Base-by-base conservation (phyloP, 2,888 invertebrate genomes). In the Amorpha juglandis region DNA sequence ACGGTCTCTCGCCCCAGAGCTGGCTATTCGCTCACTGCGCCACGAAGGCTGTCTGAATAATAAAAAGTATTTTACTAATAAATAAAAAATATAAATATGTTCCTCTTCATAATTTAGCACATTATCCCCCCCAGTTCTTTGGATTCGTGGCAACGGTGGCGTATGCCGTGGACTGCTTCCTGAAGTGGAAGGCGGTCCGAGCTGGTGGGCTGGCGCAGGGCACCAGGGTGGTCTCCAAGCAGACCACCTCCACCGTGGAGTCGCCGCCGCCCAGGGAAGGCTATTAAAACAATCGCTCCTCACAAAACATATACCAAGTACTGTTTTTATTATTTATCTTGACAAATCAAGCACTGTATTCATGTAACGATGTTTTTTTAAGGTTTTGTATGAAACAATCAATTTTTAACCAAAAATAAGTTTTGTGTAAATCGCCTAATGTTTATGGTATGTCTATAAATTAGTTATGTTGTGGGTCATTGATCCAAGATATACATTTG, bases 71-170 rank as follows among this genome's bases (percentile, higher is more conserved):
- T n/a, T n/a, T n/a, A n/a, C n/a, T n/a, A n/a, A n/a, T n/a, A n/a
- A n/a, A n/a, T n/a, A n/a, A n/a, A n/a, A n/a, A n/a, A n/a, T n/a
- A n/a, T n/a, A n/a, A n/a, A n/a, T n/a, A n/a, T n/a, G n/a, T n/a
- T n/a, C n/a, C n/a, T n/a, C n/a, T 0, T 16, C 4, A 48, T 3
- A n/a, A 48, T 16, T 7, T 48, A n/a, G 16, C 35, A 16, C 16
- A 42, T 19, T 38, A 33, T 53, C 21, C 35, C 50, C 16, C 91
- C 6, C 88, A 98, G 98, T 96, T 98, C 89, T 98, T 98, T 89
- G 98, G 98, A 21, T 98, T 96, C 89, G 95, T 95, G 74, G 96
- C 96, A 19, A 97, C 97, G 96, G 86, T 95, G 33, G 95, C 95
- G 45, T 98, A 98, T 90, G 97, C 95, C 0, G 94, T 94, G 73